Base-by-base conservation (phyloP, 2,888 invertebrate genomes). In the Nebria salina region DNA sequence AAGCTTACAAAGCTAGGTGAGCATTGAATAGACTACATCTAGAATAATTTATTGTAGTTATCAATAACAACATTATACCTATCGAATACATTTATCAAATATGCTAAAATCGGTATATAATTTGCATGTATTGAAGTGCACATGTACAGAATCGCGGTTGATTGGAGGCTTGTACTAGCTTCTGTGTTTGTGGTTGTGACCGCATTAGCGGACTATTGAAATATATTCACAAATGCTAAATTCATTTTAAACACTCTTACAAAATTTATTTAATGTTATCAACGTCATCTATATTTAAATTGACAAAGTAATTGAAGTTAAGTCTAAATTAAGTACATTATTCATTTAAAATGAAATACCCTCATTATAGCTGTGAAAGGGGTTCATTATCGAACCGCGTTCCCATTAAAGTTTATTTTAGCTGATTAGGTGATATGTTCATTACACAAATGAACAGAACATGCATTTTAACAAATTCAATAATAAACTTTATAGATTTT, bases 41-140 rank as follows among this genome's bases (percentile, higher is more conserved):
- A 34, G 5, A 54, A 54, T 54, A 54, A 54, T 54, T 54, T 54
- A 54, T 54, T 11, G 54, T 54, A 13, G 8, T 54, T 54, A 54
- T 13, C 54, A 11, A 54, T 54, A 54, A 13, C 54, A 54, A 54
- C 54, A 54, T 54, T 54, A 54, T 54, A 54, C 7, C 54, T 54
- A 54, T 54, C 54, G 54, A 54, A 54, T 54, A 54, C 54, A 54
- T 54, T 54, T 54, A 54, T 54, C 54, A 54, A 54, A 54, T 54
- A 54, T 54, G 54, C 13, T 54, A 54, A 54, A 54, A 54, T 54
- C 54, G 8, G 54, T 54, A 54, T 54, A 54, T 54, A 54, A 54
- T 54, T 54, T 54, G 54, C 13, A 54, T 54, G 54, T 7, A 54
- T 54, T 54, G 54, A 54, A 54, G 54, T 54, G 54, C 8, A 13